Base-by-base conservation (phyloP, 2,888 invertebrate genomes). In the Sarcophaga carnaria region DNA sequence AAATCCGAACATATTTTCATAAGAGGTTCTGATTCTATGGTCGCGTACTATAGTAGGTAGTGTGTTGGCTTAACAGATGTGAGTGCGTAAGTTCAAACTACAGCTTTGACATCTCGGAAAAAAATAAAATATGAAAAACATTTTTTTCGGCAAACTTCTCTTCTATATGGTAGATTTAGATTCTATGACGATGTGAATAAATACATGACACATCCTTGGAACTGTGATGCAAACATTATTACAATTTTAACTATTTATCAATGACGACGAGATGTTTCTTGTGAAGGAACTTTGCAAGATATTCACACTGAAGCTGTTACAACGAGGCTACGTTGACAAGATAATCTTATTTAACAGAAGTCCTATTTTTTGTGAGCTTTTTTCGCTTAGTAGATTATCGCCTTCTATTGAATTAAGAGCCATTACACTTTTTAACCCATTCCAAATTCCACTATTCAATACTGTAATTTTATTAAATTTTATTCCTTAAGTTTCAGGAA, bases 311-410 rank as follows among this genome's bases (percentile, higher is more conserved):
- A 93, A 37, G 90, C 93, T 90, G 96, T 96, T 2, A 93, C 93
- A 12, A 94, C 94, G 91, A 95, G 95, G 2, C 90, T 96, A 92
- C 95, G 95, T 84, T 95, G 95, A 94, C 96, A 96, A 89, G 20
- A 96, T 96, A 95, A 95, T 96, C 92, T 92, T 96, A 94, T 96
- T 96, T 94, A 96, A 96, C 96, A 71, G 96, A 96, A 95, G 92
- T 96, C 88, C 93, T 96, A 89, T 95, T 95, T 95, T 92, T 95
- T 95, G 91, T 95, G 94, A 93, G 93, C 92, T 86, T 90, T 92
- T 70, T 89, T 91, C 22, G 85, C 89, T 92, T 88, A 88, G 78
- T 25, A 94, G 94, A 1, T 87, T 95, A 88, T 92, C 94, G 0
- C 95, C 95, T 0, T 91, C 93, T 54, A 93, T 95, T 90, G 95